These are phyloP conservation scores for Gallinago jamesoni DNA, from an alignment of 2,113 vertebrate species.

Conservation along the genomic window DNA sequence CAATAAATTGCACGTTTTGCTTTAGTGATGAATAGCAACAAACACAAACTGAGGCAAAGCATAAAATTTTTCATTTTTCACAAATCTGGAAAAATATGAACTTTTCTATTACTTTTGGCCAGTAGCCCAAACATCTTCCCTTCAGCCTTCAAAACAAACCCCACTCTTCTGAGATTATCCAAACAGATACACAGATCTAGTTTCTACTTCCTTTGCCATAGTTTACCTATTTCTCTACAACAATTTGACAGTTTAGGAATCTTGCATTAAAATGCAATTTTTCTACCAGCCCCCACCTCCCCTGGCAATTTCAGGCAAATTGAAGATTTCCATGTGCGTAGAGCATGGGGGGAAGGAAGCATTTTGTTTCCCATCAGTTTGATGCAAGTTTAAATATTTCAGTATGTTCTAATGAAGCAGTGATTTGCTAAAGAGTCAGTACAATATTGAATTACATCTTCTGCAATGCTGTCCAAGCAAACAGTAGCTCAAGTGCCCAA, in stretches of 20 bases:
- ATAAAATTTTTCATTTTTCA: conserved; percentile 35
- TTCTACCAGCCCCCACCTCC: not conserved
- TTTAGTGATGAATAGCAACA: conserved; percentile 35
- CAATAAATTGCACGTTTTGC: conserved; percentile 34
- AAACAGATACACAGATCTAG: not conserved
- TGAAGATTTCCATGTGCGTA: not conserved
- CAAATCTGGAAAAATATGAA: conserved; percentile 7
- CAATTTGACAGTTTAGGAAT: not conserved
- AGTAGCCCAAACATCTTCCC: not conserved
- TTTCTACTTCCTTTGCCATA: not conserved
- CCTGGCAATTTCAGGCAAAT: not conserved
- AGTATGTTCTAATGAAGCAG: not conserved
- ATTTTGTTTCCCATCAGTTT: not conserved
- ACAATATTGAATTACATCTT: not conserved
- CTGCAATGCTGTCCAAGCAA: not conserved
- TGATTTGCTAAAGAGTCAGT: not conserved
- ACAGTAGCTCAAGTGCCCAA: not conserved
- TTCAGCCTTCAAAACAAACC: not conserved
- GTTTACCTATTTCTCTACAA: not conserved
- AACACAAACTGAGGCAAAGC: conserved; percentile 16
- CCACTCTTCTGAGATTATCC: not conserved
- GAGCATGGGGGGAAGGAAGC: not conserved
- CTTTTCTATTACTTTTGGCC: conserved; percentile 40
- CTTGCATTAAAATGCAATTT: not conserved
- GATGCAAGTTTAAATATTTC: not conserved